Evolutionary conservation across 2,113 vertebrate species (phyloP), one percentile per base, ranked within the genome.

Genomic region (Brachypodius melanocephalos): DNA sequence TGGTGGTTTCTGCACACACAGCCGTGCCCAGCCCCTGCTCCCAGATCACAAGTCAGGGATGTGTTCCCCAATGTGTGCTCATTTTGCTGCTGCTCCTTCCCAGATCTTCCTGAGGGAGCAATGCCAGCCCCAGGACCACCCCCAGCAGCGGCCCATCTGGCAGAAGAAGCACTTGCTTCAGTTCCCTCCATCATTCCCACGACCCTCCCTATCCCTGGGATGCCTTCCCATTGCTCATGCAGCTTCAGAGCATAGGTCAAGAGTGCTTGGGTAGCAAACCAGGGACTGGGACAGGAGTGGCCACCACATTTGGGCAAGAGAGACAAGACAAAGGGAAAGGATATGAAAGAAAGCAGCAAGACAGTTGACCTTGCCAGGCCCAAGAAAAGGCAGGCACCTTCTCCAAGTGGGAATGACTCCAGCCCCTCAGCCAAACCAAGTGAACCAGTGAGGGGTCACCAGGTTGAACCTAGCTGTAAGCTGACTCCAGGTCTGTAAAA

Each of bases 21-120:
- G 48, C 38, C 2, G 0, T 58, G 42, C 52, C 46, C 51, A 43
- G 38, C 6, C 31, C 46, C 38, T 43, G 7, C 34, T 90, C 36
- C 45, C 51, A 38, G n/a, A 20, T 15, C 0, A 0, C 0, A 0
- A 32, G n/a, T 36, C 17, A 52, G 34, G 24, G 38, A 29, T 32
- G 51, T 21, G 42, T 8, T 83, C 80, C 43, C 31, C 5, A 3
- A 0, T 11, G 13, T 4, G 2, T 22, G 14, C 55, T 19, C 1
- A 3, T n/a, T 28, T 75, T 15, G 13, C 36, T 57, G 40, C 80
- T 91, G 51, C 51, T 66, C 26, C 62, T 66, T 66, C 40, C 12
- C 75, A 65, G 20, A 45, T 18, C 34, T 68, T 48, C 19, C 65
- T 0, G 0, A 69, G 28, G 26, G 17, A 66, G 42, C 40, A 20